phyloP scores from a whole-genome alignment of 2,888 invertebrate species.

The Euzophera pinguis region DNA sequence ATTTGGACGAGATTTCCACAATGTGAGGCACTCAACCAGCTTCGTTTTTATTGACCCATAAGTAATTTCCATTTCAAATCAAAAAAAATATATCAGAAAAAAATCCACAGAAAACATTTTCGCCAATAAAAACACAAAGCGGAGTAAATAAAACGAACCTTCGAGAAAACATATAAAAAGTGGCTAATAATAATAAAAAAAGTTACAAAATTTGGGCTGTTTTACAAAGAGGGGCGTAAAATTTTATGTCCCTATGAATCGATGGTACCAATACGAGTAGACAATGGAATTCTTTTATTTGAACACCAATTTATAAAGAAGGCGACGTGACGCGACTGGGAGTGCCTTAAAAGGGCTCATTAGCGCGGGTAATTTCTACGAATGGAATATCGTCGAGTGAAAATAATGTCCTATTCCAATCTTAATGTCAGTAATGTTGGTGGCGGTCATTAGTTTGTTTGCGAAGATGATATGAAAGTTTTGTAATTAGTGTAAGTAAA shows the following conservation, averaged over 20 bases:
- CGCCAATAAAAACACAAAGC: conserved; percentile 9
- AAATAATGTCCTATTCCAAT: neutral
- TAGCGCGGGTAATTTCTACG: neutral
- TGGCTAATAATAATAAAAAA: conserved; percentile 37
- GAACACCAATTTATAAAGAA: conserved; percentile 33
- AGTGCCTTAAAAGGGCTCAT: conserved; percentile 15
- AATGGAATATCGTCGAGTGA: neutral
- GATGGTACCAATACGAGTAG: conserved; percentile 19
- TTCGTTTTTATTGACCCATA: neutral
- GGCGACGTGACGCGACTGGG: conserved; percentile 25
- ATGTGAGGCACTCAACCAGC: too few relatives aligned
- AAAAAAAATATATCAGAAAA: neutral
- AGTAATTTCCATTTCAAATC: neutral
- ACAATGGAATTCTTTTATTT: conserved; percentile 31
- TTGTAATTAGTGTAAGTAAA: too few relatives aligned
- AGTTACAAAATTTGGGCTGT: conserved; percentile 30
- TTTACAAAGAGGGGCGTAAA: conserved; percentile 33
- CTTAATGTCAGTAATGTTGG: too few relatives aligned
- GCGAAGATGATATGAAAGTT: too few relatives aligned
- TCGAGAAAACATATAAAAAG: conserved; percentile 22
- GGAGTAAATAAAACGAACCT: conserved; percentile 15
- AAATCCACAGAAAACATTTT: neutral
- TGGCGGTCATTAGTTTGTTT: too few relatives aligned
- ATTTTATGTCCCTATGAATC: conserved; percentile 32
- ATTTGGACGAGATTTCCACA: too few relatives aligned